These are phyloP conservation scores for Rostratula benghalensis DNA, from an alignment of 2,113 vertebrate genomes.

Conservation along the genomic window DNA sequence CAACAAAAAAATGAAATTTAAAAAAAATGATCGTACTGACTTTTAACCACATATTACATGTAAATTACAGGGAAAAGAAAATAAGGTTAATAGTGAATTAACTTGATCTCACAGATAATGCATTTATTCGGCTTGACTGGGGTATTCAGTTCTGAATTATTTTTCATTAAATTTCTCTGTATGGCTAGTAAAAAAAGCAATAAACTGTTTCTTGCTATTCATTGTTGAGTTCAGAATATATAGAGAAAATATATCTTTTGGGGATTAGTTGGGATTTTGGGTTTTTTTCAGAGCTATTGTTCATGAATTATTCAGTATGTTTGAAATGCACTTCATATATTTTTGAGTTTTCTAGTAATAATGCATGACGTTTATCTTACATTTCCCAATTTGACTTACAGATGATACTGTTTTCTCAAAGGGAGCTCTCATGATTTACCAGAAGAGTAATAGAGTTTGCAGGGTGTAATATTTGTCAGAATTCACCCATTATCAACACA, in stretches of 20 bases:
- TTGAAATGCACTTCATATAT: slow-evolving; percentile 35
- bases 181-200: neutral
- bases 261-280: neutral
- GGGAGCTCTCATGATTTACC: neutral
- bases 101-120: neutral
- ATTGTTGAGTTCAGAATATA: neutral
- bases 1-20: neutral
- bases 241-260: neutral
- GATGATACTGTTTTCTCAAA: slow-evolving; percentile 35
- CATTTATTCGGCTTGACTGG: neutral
- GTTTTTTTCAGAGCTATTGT: neutral
- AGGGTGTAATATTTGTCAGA: neutral
- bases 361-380: slow-evolving; percentile 10
- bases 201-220: neutral
- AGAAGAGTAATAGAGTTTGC: slow-evolving; percentile 8
- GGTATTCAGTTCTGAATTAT: neutral
- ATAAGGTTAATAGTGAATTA: neutral
- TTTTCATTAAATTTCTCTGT: neutral
- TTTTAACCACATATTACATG: neutral
- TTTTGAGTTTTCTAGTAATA: slow-evolving; percentile 20
- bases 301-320: slow-evolving; percentile 35
- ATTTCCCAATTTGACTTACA: slow-evolving; percentile 17
- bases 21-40: neutral
- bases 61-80: neutral
- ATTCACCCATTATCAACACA: neutral